A percentile compares a stretch with the other conserved stretches of the same genome.
These are phyloP conservation scores for Portunus trituberculatus DNA, from an alignment of 1,140 invertebrate species.

Conservation along the genomic window DNA sequence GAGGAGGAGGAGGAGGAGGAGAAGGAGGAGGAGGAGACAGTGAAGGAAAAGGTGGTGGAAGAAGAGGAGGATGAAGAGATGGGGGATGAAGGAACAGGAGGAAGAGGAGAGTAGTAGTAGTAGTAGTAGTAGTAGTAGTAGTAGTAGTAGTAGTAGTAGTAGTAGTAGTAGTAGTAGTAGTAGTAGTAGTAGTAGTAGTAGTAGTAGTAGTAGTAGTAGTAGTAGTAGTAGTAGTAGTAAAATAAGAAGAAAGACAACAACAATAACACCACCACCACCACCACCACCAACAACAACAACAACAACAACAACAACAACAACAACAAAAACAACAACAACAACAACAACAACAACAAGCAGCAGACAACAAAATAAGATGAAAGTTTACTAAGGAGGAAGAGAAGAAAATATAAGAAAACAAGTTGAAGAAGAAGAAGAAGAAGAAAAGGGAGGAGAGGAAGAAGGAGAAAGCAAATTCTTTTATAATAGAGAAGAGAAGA, in stretches of 20 bases:
- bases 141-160: conserved; percentile 23
- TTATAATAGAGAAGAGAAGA: neutral
- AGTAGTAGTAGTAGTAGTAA: conserved; percentile 9
- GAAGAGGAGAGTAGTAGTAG: neutral
- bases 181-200: conserved; percentile 23
- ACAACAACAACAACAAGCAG: too few relatives aligned
- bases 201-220: conserved; percentile 14
- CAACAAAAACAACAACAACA: too few relatives aligned
- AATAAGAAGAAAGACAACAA: neutral
- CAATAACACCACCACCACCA: too few relatives aligned
- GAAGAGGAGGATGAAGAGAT: neutral
- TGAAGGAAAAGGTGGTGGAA: neutral
- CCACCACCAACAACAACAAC: too few relatives aligned
- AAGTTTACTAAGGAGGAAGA: too few relatives aligned
- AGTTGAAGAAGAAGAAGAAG: too few relatives aligned
- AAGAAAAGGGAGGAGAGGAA: too few relatives aligned
- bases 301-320: too few relatives aligned
- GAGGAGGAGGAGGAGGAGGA: neutral
- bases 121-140: neutral
- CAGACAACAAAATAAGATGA: too few relatives aligned
- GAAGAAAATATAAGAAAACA: too few relatives aligned
- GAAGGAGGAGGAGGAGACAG: neutral
- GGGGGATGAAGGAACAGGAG: neutral
- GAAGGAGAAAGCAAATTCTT: too few relatives aligned
- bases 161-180: conserved; percentile 22